Evolutionary conservation across 2,113 vertebrate species (phyloP).

Genomic region (Paramormyrops kingsleyae): DNA sequence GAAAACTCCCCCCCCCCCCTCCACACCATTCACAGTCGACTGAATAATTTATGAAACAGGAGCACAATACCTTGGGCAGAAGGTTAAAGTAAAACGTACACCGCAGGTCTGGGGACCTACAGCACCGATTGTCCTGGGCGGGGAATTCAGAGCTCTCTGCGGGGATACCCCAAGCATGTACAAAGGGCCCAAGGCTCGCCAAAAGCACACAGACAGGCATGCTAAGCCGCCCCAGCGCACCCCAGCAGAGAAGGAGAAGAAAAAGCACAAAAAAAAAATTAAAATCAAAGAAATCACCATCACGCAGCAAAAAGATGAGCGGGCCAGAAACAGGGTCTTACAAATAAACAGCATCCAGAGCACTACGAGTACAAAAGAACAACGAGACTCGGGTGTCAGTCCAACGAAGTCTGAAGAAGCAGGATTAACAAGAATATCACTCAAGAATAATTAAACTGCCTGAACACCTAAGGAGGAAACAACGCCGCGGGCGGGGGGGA

Average conservation of each 20-base stretch:
- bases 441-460: background rate
- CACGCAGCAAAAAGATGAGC: background rate
- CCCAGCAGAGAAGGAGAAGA: background rate
- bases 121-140: background rate
- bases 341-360: constrained; percentile 6
- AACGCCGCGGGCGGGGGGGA: background rate
- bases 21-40: background rate
- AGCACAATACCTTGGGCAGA: background rate
- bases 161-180: background rate
- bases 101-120: background rate
- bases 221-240: background rate
- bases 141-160: constrained; percentile 17
- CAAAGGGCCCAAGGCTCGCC: background rate
- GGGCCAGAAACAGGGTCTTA: background rate
- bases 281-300: background rate
- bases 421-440: background rate
- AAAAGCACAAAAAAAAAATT: background rate
- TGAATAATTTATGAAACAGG: background rate
- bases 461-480: constrained; percentile 12
- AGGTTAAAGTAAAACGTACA: background rate
- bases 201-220: background rate
- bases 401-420: background rate
- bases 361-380: background rate
- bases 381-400: no score
- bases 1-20: background rate